Base-by-base conservation (phyloP, 2,797 vertebrate species). In the Takifugu ocellatus region DNA sequence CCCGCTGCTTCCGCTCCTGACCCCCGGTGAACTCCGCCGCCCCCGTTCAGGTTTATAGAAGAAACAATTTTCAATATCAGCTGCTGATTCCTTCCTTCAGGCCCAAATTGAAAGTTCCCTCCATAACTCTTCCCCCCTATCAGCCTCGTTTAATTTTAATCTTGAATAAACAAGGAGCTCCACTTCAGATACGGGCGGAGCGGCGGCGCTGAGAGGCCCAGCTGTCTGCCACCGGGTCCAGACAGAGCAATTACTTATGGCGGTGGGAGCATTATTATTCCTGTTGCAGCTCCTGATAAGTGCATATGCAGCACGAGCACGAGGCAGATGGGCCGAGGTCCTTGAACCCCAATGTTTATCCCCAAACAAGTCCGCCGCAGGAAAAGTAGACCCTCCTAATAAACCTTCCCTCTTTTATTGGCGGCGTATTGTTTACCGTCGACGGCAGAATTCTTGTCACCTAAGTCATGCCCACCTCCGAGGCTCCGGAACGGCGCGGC, bases 401-500 rank as follows among this genome's bases (percentile, higher is more conserved):
- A 83, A 82, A 88, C 63, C 1, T 78, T 11, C 43, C 53, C 27
- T 15, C 4, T 54, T 87, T 88, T 87, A 86, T 44, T 80, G 88
- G 78, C 83, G 11, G 83, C 60, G 70, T 66, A 77, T 91, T 85
- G 86, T 94, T 95, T 94, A 94, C 91, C 88, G 83, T 84, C 83
- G 90, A 87, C 92, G 83, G 90, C 89, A 78, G 88, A 72, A 78
- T 67, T 61, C 91, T 91, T 92, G 93, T 94, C 93, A 93, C 93
- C 92, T 93, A 85, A 91, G 91, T 91, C 91, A 90, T 92, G 92
- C 94, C 95, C 93, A 96, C 94, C 94, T 92, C 87, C 70, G 84
- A 88, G 91, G 88, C 87, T 83, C 86, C 89, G 88, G 91, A 94
- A 92, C 94, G 90, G 87, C 89, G 84, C 89, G 80, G 84, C 85